Percentiles rank a stretch among this genome's conserved stretches.
phyloP scores from a whole-genome alignment of 1,140 invertebrate species.

The Euschistus heros region DNA sequence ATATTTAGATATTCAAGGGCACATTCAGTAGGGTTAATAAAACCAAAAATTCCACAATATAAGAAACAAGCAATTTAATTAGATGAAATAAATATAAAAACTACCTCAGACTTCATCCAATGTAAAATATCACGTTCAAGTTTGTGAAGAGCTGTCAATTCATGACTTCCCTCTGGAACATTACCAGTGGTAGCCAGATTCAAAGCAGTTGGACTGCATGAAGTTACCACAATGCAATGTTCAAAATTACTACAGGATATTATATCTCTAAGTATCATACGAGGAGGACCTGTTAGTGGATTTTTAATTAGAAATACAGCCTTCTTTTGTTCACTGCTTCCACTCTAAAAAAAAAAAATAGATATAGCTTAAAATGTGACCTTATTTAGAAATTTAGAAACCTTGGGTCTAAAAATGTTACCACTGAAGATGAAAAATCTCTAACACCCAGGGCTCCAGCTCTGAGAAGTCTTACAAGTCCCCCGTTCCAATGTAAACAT shows the following conservation, averaged over 20 bases:
- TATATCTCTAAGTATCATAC: conserved; percentile 41
- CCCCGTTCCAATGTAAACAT: conserved; percentile 51
- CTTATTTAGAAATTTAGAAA: neutral
- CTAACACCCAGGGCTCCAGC: conserved; percentile 45
- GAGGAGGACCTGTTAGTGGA: conserved; percentile 39
- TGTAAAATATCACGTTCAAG: conserved; percentile 37
- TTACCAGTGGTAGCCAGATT: conserved; percentile 25
- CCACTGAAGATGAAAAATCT: conserved; percentile 50
- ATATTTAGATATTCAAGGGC: no score
- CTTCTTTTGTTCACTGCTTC: conserved; percentile 38
- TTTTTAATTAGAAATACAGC: conserved; percentile 45
- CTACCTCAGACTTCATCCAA: conserved; percentile 42
- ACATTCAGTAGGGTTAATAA: no score
- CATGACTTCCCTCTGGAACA: conserved; percentile 27
- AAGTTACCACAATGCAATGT: conserved; percentile 44
- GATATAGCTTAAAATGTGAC: neutral
- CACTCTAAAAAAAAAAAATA: conserved; percentile 20
- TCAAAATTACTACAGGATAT: conserved; percentile 44
- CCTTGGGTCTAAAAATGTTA: conserved; percentile 26
- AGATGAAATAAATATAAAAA: neutral
- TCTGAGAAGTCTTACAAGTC: conserved; percentile 40
- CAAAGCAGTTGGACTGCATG: conserved; percentile 35
- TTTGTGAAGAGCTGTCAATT: conserved; percentile 32
- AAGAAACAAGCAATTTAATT: no score
- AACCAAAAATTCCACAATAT: no score